Conservation (phyloP, 1,140 invertebrate genomes). For the Drosophila lini region DNA sequence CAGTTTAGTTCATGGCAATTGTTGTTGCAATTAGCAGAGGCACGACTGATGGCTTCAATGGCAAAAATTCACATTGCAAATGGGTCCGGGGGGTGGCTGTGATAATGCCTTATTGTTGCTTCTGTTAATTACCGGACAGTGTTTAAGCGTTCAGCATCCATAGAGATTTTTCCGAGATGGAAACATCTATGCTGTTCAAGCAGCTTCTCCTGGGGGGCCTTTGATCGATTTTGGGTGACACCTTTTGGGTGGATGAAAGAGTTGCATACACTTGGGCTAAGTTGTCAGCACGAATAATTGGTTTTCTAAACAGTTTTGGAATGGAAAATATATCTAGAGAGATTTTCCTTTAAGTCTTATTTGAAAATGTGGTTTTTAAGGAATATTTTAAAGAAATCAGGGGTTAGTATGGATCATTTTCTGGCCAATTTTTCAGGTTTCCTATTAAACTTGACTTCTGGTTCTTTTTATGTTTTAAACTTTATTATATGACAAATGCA, state of each 20-base stretch:
- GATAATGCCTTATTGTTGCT: conserved; percentile 36
- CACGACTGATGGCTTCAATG: conserved; percentile 74
- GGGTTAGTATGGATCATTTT: neutral
- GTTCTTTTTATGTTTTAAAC: neutral
- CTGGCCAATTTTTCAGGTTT: neutral
- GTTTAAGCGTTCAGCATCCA: conserved; percentile 54
- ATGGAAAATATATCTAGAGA: neutral
- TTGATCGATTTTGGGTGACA: conserved; percentile 57
- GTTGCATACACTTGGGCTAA: conserved; percentile 31
- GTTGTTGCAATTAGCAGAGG: conserved; percentile 79
- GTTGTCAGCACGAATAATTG: conserved; percentile 8
- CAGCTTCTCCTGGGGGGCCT: conserved; percentile 18
- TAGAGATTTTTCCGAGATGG: conserved; percentile 48
- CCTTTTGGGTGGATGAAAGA: conserved; percentile 39
- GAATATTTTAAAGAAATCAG: neutral
- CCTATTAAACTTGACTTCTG: neutral
- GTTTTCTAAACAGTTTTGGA: conserved; percentile 10
- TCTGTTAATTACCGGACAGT: conserved; percentile 67
- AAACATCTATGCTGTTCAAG: conserved; percentile 21
- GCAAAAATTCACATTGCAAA: conserved; percentile 57
- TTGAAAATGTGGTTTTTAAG: accelerated
- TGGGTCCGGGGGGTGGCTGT: conserved; percentile 1
- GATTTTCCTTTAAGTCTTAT: neutral
- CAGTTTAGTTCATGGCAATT: conserved; percentile 76
- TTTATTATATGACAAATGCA: neutral